phyloP scores from a whole-genome alignment of 1,140 invertebrate genomes.

The Galleria mellonella region DNA sequence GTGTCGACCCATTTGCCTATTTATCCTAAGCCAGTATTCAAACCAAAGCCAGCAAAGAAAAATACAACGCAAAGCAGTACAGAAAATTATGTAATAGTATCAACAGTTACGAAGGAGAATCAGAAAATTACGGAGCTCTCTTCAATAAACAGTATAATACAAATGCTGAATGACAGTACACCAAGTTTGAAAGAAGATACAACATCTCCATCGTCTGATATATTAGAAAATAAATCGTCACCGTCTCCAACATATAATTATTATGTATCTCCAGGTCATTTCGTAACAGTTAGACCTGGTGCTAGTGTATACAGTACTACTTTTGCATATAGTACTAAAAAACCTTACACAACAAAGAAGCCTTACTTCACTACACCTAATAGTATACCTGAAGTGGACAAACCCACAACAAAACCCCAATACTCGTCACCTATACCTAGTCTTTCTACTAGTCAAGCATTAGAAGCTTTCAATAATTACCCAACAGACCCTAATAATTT shows the following conservation, averaged over 20 bases:
- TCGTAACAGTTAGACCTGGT: constrained; percentile 52
- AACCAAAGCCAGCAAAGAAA: constrained; percentile 56
- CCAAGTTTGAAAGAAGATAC: constrained; percentile 49
- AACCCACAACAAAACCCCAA: constrained; percentile 29
- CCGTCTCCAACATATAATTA: constrained; percentile 35
- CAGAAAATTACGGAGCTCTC: constrained; percentile 69
- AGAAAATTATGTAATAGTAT: constrained; percentile 49
- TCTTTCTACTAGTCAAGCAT: constrained; percentile 57
- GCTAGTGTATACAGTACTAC: background rate
- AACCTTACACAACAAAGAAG: constrained; percentile 15
- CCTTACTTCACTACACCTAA: constrained; percentile 34
- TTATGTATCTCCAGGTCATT: constrained; percentile 49
- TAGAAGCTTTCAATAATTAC: constrained; percentile 60
- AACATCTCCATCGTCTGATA: constrained; percentile 37
- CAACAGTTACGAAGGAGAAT: constrained; percentile 50
- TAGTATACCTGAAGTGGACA: constrained; percentile 37
- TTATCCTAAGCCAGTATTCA: constrained; percentile 58
- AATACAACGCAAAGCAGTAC: constrained; percentile 32
- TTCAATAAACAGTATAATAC: constrained; percentile 78
- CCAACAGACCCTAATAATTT: constrained; percentile 57
- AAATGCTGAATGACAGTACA: constrained; percentile 77
- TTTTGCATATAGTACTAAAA: constrained; percentile 10
- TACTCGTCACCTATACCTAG: constrained; percentile 46
- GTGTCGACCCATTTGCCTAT: constrained; percentile 54
- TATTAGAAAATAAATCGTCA: constrained; percentile 59